Conservation (phyloP, 2,888 invertebrate genomes). For the Ophion costatus region DNA sequence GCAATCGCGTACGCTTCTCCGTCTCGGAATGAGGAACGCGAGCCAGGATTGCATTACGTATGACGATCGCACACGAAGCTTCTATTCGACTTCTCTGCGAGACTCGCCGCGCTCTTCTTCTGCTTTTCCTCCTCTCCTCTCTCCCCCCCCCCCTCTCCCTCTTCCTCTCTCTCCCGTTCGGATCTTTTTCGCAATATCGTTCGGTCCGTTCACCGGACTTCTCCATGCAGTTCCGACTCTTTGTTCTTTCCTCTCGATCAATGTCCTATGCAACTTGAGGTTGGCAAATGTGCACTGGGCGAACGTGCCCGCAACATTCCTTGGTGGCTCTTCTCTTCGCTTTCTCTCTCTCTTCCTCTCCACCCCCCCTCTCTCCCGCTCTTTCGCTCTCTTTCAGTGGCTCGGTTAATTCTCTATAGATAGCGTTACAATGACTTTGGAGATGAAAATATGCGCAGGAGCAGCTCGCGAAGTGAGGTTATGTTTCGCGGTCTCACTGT, state of each 20-base stretch:
- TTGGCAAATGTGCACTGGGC: no score
- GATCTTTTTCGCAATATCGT: no score
- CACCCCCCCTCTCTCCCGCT: no score
- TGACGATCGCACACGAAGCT: constrained; percentile 72
- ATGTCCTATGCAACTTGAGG: constrained; percentile 6
- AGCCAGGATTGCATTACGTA: constrained; percentile 66
- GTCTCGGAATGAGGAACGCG: constrained; percentile 74
- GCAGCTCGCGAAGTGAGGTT: no score
- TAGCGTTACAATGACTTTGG: no score
- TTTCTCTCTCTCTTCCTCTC: no score
- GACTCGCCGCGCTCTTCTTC: neutral
- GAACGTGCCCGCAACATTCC: neutral
- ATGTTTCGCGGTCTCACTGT: no score
- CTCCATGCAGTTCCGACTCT: constrained; percentile 11
- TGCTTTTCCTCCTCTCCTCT: neutral
- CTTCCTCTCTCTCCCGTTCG: neutral
- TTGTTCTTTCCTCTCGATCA: constrained; percentile 1
- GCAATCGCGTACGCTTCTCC: constrained; percentile 65
- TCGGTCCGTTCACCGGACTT: constrained; percentile 24
- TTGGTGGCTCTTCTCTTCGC: no score
- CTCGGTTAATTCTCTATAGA: no score
- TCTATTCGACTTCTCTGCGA: constrained; percentile 19
- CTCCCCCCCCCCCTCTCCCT: neutral
- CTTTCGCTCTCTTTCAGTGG: no score
- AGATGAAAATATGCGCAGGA: no score